A percentile compares a stretch with the other conserved stretches of the same genome.
Conservation (phyloP, 1,140 invertebrate species). For the Bombus affinis region DNA sequence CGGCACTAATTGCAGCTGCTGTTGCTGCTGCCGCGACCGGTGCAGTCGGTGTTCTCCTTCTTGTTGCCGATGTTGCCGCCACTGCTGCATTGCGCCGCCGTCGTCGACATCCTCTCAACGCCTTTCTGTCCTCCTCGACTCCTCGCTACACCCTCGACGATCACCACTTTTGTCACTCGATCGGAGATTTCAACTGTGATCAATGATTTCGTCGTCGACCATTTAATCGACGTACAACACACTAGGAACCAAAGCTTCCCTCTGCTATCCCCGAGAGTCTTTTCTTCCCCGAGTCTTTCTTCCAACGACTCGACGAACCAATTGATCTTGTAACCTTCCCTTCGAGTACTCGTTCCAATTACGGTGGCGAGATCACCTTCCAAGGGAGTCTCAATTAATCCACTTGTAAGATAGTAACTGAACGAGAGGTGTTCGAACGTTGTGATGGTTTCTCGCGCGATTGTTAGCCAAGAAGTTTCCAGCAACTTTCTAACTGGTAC, state of each 20-base stretch:
- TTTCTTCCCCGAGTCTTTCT: background rate
- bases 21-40: conserved; percentile 37
- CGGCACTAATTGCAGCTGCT: conserved; percentile 62
- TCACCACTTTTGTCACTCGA: conserved; percentile 16
- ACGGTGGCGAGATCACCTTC: background rate
- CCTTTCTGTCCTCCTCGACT: background rate
- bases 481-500: background rate
- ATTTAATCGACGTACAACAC: background rate
- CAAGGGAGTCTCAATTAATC: conserved; percentile 23
- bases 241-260: background rate
- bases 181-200: conserved; percentile 1
- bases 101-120: conserved; percentile 56
- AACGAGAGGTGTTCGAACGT: background rate
- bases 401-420: background rate
- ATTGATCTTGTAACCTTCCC: background rate
- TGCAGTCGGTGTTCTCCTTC: conserved; percentile 36
- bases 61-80: conserved; percentile 32
- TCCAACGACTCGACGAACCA: background rate
- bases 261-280: too few species aligned
- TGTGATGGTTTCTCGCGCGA: background rate
- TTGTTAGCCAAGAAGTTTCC: background rate
- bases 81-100: conserved; percentile 59
- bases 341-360: background rate
- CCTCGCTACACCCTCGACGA: background rate
- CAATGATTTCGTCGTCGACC: background rate